Evolutionary conservation across 2,888 invertebrate genomes (phyloP), one percentile per base, ranked within the genome.

Genomic region (Drepana falcataria): DNA sequence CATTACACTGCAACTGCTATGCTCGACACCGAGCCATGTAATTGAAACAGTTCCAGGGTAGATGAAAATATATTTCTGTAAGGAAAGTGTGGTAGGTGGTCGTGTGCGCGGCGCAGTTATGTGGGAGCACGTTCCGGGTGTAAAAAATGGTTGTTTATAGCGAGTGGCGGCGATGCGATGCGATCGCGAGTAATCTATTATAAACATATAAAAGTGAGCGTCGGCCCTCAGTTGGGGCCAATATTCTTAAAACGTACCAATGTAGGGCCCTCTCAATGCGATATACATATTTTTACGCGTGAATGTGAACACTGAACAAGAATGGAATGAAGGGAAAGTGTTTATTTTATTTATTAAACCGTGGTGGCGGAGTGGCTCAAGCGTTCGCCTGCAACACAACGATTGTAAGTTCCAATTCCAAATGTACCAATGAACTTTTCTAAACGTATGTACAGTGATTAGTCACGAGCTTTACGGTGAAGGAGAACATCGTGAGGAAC

Each of bases 131-230:
- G 79, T 71, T 63, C 64, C 53, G 65, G 67, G 64, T 71, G 73
- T 78, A 76, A 77, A 77, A 77, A 78, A 71, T 66, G 63, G 67
- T 62, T 75, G 75, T 77, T 77, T 75, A 68, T 64, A 54, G 51
- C 53, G 68, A 66, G 57, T 61, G 62, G 64, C 66, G 59, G 56
- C 59, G 70, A 71, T 69, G 56, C 59, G 70, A 71, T 69, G 65
- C 61, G 60, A 73, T 73, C 69, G 66, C 61, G 73, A 73, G 64
- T 72, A 72, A 75, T 73, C 74, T 75, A 77, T 71, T 70, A 75
- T 72, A 73, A 73, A 77, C 73, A 76, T 76, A 77, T 76, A 71
- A 72, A 73, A 71, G 61, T 54, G 68, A 71, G 69, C 70, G 71
- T 71, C 59, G 70, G 65, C 69, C 65, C 67, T 51, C 33, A 21